Percentiles rank a stretch among this genome's conserved stretches.
phyloP scores from a whole-genome alignment of 2,113 vertebrate genomes.

The Hystrix cristata region DNA sequence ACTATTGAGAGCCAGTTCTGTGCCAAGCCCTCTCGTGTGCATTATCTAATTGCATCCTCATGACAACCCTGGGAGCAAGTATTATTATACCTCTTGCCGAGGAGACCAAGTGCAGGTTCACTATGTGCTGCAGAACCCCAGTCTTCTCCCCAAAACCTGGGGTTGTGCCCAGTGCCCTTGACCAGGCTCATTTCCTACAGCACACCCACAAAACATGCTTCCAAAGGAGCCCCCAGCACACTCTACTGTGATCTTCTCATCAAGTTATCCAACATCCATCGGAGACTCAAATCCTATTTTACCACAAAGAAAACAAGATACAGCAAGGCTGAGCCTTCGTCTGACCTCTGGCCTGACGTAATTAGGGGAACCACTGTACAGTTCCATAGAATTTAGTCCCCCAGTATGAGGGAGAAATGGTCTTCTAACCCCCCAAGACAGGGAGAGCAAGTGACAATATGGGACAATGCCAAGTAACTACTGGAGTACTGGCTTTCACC shows the following conservation, averaged over 20 bases:
- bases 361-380: background rate
- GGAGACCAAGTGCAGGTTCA: background rate
- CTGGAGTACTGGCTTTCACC: background rate
- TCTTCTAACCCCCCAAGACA: background rate
- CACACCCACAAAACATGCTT: background rate
- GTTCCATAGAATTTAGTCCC: background rate
- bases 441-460: background rate
- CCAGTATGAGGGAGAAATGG: background rate
- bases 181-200: conserved; percentile 47
- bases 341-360: background rate
- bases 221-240: conserved; percentile 11
- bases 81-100: background rate
- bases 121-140: background rate
- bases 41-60: conserved; percentile 66
- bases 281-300: conserved; percentile 43
- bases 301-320: conserved; percentile 25
- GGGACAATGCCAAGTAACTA: background rate
- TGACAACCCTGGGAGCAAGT: conserved; percentile 55
- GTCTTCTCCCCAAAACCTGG: background rate
- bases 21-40: background rate
- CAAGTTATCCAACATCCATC: background rate
- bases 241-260: background rate
- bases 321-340: background rate
- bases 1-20: conserved; percentile 50
- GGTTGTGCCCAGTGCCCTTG: background rate